Evolutionary conservation across 2,888 invertebrate species (phyloP), one percentile per base, ranked within the genome.

Genomic region (Xestobium rufovillosum): DNA sequence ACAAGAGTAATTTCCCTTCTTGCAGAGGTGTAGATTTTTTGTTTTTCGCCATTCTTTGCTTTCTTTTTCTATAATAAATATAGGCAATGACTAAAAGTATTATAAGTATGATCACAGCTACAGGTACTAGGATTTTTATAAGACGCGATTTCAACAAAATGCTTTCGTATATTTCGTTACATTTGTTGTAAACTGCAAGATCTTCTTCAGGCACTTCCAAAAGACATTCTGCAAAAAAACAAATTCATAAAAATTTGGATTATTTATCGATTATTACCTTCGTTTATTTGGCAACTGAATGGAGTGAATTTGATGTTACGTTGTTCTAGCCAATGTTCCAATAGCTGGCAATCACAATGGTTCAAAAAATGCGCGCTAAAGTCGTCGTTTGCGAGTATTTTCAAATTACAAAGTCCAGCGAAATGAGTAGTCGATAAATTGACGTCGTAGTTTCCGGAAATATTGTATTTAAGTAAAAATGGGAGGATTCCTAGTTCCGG

Each of bases 381-480:
- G 16, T 43, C 35, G n/a, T 31, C 16, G 11, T 30, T 38, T 14
- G 31, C 25, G 8, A 43, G 28, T 8, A 23, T 26, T 32, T 41
- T 27, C 28, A 43, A 38, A 12, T 38, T 43, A 14, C 43, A 43
- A 19, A 43, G 27, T n/a, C 43, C 43, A 11, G 38, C 41, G 25
- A 43, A 38, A 26, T 32, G 31, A 3, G 29, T 17, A 17, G 19
- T 11, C 4, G 31, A 31, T 13, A 43, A 26, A 23, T 36, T 26
- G 13, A 36, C 29, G 12, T 36, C 13, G n/a, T 25, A 14, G 31
- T 44, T 46, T 42, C 49, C 49, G 33, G 44, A 41, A 30, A 44
- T 43, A 31, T 40, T 42, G 31, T 39, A 38, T 17, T 42, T 31
- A 26, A 34, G 4, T 32, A 44, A 17, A 39, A 11, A 39, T 37